phyloP scores from a whole-genome alignment of 2,797 vertebrate genomes.

The Periparus ater region DNA sequence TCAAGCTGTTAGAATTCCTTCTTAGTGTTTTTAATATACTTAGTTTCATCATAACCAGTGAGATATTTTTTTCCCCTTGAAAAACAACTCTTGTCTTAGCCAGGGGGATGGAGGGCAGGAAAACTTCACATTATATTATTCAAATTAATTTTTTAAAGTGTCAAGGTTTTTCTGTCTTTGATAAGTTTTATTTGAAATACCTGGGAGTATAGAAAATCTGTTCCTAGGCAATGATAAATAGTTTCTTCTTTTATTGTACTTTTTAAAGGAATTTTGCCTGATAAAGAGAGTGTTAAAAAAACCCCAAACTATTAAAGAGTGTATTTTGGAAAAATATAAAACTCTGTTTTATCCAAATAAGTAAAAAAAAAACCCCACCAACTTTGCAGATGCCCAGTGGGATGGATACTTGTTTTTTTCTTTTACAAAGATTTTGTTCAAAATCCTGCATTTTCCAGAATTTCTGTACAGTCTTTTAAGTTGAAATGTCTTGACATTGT shows the following conservation, averaged over 20 bases:
- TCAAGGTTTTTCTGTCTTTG: slow-evolving; percentile 44
- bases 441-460: not conserved
- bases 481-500: not conserved
- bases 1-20: not conserved
- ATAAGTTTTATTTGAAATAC: slow-evolving; percentile 34
- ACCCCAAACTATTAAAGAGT: not conserved
- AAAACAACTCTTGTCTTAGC: slow-evolving; percentile 10
- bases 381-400: not conserved
- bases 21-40: not conserved
- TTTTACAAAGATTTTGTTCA: slow-evolving; percentile 5
- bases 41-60: not conserved
- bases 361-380: not conserved
- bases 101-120: not conserved
- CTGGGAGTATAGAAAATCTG: not conserved
- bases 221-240: slow-evolving; percentile 31
- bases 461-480: not conserved
- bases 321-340: not conserved
- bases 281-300: not conserved
- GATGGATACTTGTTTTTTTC: not conserved
- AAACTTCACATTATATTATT: not conserved
- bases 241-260: slow-evolving; percentile 12
- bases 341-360: not conserved
- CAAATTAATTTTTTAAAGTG: slow-evolving; percentile 22
- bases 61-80: not conserved
- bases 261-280: slow-evolving; percentile 22